Evolutionary conservation across 2,888 invertebrate genomes (phyloP).

Genomic region (Tenthredo amoena): DNA sequence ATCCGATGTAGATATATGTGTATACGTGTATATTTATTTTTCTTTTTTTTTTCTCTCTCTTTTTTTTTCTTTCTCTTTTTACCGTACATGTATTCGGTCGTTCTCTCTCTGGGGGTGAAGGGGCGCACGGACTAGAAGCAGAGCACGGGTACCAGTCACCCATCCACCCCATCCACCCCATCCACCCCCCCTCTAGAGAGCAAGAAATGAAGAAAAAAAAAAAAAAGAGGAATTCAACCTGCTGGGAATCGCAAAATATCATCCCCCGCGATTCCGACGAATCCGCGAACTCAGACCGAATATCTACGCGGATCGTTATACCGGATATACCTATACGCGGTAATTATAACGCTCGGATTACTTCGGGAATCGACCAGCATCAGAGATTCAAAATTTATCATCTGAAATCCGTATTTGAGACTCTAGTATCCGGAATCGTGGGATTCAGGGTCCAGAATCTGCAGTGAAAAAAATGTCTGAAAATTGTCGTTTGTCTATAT

Average conservation of each 20-base stretch:
- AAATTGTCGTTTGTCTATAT: too few species aligned
- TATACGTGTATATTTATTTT: too few species aligned
- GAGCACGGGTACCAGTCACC: conserved; percentile 30
- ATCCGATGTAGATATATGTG: too few species aligned
- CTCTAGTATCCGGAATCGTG: too few species aligned
- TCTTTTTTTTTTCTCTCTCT: background rate
- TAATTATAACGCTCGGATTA: background rate
- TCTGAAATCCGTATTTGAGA: too few species aligned
- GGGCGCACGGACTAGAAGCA: background rate
- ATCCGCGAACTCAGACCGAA: background rate
- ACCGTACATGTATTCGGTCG: background rate
- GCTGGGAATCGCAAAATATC: background rate
- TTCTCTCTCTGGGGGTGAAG: background rate
- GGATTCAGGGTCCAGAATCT: too few species aligned
- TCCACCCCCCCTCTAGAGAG: conserved; percentile 49
- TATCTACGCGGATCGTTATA: background rate
- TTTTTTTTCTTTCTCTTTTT: too few species aligned
- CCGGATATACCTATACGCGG: background rate
- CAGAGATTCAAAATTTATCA: background rate
- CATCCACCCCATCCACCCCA: background rate
- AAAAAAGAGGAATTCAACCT: conserved; percentile 48
- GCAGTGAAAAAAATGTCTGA: too few species aligned
- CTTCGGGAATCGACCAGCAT: too few species aligned
- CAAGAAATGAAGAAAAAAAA: conserved; percentile 57
- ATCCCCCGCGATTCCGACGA: background rate